phyloP scores from a whole-genome alignment of 2,113 vertebrate species.

The Gymnarchus niloticus region DNA sequence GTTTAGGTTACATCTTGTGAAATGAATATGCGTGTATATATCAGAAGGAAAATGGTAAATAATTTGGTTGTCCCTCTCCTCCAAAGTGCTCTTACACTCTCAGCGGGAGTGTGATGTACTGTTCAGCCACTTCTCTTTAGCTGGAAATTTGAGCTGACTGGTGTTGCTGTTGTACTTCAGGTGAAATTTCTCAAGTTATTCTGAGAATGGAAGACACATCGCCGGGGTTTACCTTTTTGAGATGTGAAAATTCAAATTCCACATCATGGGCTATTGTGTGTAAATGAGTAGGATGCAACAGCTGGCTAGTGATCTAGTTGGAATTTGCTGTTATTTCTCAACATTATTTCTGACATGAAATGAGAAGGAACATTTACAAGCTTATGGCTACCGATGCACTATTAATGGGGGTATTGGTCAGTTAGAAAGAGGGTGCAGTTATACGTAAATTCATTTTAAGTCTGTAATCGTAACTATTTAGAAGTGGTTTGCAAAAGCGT shows the following conservation, averaged over 20 bases:
- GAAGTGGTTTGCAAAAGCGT: conserved; percentile 18
- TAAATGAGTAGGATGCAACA: not conserved
- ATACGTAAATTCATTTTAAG: not conserved
- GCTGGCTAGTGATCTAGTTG: too few species aligned
- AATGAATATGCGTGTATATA: not conserved
- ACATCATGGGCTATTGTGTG: not conserved
- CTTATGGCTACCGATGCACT: not conserved
- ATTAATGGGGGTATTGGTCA: conserved; percentile 1
- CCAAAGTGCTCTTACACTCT: conserved; percentile 11
- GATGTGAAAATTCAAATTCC: not conserved
- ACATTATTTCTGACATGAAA: too few species aligned
- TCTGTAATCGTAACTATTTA: not conserved
- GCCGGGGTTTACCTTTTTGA: not conserved
- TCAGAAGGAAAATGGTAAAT: conserved; percentile 10
- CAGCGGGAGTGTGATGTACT: not conserved
- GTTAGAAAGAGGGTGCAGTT: not conserved
- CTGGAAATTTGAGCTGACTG: not conserved
- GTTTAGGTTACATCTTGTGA: not conserved
- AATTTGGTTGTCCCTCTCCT: not conserved
- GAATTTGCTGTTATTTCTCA: too few species aligned
- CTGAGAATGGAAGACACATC: not conserved
- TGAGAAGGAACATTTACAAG: not conserved
- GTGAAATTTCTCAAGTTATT: conserved; percentile 1
- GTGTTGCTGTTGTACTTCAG: not conserved
- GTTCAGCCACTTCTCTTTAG: conserved; percentile 8